These are phyloP conservation scores for Kryptopterus vitreolus DNA, from an alignment of 2,797 vertebrate species.

Conservation along the genomic window DNA sequence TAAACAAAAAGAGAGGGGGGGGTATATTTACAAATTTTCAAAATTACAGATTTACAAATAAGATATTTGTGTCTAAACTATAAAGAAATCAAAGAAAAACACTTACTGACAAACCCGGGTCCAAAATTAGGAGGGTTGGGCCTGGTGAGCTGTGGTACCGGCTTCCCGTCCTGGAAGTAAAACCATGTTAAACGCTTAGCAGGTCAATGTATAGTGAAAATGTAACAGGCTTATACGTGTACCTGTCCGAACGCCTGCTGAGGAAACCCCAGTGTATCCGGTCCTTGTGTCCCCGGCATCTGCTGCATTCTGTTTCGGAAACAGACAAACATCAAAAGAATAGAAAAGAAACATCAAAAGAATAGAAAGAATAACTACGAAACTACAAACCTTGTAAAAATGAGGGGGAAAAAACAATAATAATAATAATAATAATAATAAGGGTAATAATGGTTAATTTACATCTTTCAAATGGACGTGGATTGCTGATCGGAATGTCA, in stretches of 20 bases:
- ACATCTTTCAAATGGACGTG: too few species aligned
- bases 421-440: too few species aligned
- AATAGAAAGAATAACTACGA: not conserved
- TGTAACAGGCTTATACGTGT: constrained; percentile 37
- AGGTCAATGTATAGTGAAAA: not conserved
- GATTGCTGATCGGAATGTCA: too few species aligned
- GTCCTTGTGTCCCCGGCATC: constrained; percentile 52
- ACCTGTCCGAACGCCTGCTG: constrained; percentile 77
- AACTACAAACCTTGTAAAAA: not conserved
- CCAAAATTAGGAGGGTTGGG: constrained; percentile 90
- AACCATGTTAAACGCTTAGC: constrained; percentile 1
- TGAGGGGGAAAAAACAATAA: too few species aligned
- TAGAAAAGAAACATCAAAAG: not conserved
- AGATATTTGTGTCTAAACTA: too few species aligned
- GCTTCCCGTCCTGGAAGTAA: constrained; percentile 81
- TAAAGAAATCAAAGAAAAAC: constrained; percentile 16
- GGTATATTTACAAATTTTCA: too few species aligned
- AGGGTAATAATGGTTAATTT: too few species aligned
- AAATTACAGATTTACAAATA: too few species aligned
- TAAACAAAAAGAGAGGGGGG: too few species aligned
- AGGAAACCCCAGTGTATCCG: constrained; percentile 63
- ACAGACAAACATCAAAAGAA: not conserved
- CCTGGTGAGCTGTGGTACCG: constrained; percentile 82
- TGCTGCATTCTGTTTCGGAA: constrained; percentile 64
- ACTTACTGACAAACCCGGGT: constrained; percentile 93